These are phyloP conservation scores for Chloebia gouldiae DNA, from an alignment of 2,113 vertebrate species.

Conservation along the genomic window DNA sequence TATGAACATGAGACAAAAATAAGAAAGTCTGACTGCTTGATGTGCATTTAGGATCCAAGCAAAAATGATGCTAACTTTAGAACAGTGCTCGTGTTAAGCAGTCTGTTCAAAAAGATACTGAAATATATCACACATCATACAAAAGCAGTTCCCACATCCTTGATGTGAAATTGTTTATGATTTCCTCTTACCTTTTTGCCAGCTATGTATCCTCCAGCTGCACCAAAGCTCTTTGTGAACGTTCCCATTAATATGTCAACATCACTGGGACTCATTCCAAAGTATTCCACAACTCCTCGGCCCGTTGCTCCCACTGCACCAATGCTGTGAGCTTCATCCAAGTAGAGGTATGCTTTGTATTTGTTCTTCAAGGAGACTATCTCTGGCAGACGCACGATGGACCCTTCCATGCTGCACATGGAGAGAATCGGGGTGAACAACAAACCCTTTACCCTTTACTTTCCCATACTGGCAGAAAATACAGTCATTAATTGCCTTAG, in stretches of 20 bases:
- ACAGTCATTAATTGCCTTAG: background rate
- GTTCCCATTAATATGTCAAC: constrained; percentile 93
- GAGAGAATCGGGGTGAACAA: constrained; percentile 3
- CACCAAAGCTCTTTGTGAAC: constrained; percentile 93
- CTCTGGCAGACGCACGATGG: constrained; percentile 85
- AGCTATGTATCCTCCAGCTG: constrained; percentile 89
- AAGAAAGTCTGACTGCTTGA: background rate
- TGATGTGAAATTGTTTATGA: background rate
- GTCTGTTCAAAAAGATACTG: background rate
- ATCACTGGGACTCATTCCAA: constrained; percentile 79
- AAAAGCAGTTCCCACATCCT: background rate
- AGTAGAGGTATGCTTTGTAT: constrained; percentile 93
- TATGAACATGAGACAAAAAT: background rate
- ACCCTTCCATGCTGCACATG: constrained; percentile 89
- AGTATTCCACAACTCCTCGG: constrained; percentile 86
- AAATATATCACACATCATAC: background rate
- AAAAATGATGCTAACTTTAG: background rate
- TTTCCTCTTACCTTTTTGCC: constrained; percentile 84
- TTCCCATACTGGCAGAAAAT: background rate
- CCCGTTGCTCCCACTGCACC: constrained; percentile 83
- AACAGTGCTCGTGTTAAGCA: background rate
- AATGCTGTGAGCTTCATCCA: constrained; percentile 95
- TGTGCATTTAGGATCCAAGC: background rate
- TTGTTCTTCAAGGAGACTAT: constrained; percentile 90
- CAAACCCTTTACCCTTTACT: background rate